Base-by-base conservation (phyloP, 2,888 invertebrate genomes). In the Glyphotaelius pellucidus region DNA sequence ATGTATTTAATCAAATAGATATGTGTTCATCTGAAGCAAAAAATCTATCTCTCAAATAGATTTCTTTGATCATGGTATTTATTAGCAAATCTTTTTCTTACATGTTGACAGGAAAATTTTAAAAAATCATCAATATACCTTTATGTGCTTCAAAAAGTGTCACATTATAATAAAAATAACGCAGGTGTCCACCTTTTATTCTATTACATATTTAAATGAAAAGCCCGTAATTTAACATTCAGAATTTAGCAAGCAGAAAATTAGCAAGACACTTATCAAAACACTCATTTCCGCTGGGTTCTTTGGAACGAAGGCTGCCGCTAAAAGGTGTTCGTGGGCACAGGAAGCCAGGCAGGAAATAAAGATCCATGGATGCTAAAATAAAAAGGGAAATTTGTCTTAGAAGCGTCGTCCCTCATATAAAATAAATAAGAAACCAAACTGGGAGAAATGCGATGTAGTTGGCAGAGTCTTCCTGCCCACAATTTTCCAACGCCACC, bases 371-470 rank as follows among this genome's bases (percentile, higher is more conserved):
- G 83, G 84, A 90, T 86, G 79, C 91, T 79, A 91, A 93, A 92
- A 92, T 90, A 90, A 92, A 93, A 84, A 91, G 90, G 92, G 92
- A 93, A 93, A 92, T 93, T 91, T 93, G 93, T 90, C 93, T 91
- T 92, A 91, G 88, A 91, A 91, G 83, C 85, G 84, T 83, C 93
- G 84, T 93, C 85, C 67, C 88, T 93, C 91, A 92, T 92, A 92
- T 93, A 92, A 93, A 93, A 93, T 93, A 92, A 93, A 93, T 93
- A 93, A 93, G 91, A 93, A 93, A 89, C 92, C 90, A 42, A 91
- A 92, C 90, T 91, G 79, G 81, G 88, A 52, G 83, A 89, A 88
- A 80, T 83, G 84, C 90, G 85, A 85, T n/a, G 90, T 79, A 85
- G 84, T 52, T 90, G 90, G 85, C 85, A 84, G 88, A 67, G 83